Evolutionary conservation across 2,797 vertebrate genomes (phyloP).

Genomic region (Chiloscyllium punctatum): DNA sequence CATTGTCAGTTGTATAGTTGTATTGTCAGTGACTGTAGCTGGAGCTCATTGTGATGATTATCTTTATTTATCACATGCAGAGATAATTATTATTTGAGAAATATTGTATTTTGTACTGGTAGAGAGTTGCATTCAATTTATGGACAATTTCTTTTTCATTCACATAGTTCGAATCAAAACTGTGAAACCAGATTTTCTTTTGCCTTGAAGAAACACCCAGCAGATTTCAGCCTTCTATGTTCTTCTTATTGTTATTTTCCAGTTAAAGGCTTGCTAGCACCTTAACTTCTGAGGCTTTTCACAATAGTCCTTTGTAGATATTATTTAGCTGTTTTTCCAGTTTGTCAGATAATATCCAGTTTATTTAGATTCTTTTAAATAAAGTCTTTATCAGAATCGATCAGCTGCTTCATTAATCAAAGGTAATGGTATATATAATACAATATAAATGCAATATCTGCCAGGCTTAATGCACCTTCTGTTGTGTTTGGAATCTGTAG

Average conservation of each 20-base stretch:
- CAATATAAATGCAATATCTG: not conserved
- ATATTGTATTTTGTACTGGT: not conserved
- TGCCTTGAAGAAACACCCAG: not conserved
- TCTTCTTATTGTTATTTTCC: not conserved
- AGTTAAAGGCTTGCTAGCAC: not conserved
- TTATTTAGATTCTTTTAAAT: conserved; percentile 3
- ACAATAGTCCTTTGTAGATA: not conserved
- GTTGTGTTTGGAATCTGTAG: not conserved
- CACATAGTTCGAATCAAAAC: not conserved
- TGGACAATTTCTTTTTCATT: not conserved
- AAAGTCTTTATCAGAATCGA: not conserved
- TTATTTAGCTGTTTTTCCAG: not conserved
- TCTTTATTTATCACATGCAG: not conserved
- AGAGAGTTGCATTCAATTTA: not conserved
- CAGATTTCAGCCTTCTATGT: not conserved
- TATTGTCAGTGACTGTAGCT: not conserved
- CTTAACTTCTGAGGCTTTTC: not conserved
- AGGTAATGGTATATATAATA: not conserved
- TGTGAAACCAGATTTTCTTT: not conserved
- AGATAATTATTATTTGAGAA: not conserved
- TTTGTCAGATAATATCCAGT: not conserved
- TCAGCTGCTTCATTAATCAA: conserved; percentile 4
- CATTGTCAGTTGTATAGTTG: not conserved
- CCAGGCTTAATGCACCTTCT: not conserved
- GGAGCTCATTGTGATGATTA: not conserved